Conservation (phyloP, 2,797 vertebrate species). For the Pygocentrus nattereri region DNA sequence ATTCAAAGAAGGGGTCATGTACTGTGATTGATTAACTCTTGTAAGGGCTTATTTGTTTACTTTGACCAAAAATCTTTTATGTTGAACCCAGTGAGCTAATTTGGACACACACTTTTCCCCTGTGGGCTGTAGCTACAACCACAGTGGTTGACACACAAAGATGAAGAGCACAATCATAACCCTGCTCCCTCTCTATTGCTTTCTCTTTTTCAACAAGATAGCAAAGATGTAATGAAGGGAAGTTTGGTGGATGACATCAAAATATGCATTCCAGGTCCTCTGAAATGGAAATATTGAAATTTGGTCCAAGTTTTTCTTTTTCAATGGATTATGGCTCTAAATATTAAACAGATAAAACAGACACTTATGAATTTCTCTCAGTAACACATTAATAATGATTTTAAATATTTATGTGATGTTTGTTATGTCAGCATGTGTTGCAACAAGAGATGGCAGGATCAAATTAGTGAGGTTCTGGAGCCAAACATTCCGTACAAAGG, state of each 20-base stretch:
- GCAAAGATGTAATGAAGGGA: background rate
- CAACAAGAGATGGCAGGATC: background rate
- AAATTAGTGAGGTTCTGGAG: conserved; percentile 7
- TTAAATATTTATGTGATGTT: background rate
- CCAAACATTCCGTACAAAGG: background rate
- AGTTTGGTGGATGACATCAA: background rate
- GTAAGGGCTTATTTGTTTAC: conserved; percentile 28
- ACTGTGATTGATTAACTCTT: conserved; percentile 2
- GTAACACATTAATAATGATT: background rate
- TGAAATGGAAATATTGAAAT: conserved; percentile 12
- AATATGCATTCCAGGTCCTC: background rate
- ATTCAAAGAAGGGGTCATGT: conserved; percentile 3
- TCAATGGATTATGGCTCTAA: conserved; percentile 19
- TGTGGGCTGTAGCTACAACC: conserved; percentile 12
- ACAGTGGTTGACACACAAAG: conserved; percentile 22
- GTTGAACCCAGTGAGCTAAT: conserved; percentile 5
- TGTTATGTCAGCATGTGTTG: background rate
- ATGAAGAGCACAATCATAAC: background rate
- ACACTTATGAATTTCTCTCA: background rate
- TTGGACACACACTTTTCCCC: conserved; percentile 8
- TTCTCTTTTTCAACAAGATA: background rate
- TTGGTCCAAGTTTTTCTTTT: background rate
- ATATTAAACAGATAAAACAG: background rate
- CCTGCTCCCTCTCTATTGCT: background rate
- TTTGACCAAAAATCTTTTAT: background rate